phyloP scores from a whole-genome alignment of 1,140 invertebrate genomes.

The Wiebesia pumilae region DNA sequence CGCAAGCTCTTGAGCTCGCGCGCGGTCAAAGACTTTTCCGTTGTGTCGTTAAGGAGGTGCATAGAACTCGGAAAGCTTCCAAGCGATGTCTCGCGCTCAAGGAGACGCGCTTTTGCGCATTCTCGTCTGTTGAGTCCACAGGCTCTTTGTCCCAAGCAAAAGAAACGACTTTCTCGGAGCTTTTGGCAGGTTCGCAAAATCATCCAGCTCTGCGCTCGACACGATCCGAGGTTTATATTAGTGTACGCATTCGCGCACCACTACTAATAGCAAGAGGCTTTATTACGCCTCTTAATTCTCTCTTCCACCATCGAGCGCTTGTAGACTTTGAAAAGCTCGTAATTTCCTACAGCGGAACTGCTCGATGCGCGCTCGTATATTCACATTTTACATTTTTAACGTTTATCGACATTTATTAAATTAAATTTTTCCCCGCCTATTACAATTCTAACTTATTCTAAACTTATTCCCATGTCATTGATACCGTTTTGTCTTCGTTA shows the following conservation, averaged over 20 bases:
- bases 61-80: slow-evolving; percentile 20
- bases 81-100: neutral
- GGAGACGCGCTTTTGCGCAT: neutral
- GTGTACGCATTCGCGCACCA: neutral
- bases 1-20: neutral
- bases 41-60: neutral
- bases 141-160: neutral
- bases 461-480: no score
- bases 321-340: no score
- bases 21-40: slow-evolving; percentile 35
- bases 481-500: no score
- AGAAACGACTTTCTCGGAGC: neutral
- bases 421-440: no score
- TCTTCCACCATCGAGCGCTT: neutral
- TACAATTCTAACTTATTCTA: no score
- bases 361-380: no score
- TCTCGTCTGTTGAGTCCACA: neutral
- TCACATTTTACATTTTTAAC: no score
- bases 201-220: neutral
- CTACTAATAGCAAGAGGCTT: neutral
- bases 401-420: no score
- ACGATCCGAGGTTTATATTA: neutral
- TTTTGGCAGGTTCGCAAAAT: slow-evolving; percentile 18
- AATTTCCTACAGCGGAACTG: no score
- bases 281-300: neutral